Conservation (phyloP, 2,797 vertebrate genomes). For the Acanthiza pusilla region DNA sequence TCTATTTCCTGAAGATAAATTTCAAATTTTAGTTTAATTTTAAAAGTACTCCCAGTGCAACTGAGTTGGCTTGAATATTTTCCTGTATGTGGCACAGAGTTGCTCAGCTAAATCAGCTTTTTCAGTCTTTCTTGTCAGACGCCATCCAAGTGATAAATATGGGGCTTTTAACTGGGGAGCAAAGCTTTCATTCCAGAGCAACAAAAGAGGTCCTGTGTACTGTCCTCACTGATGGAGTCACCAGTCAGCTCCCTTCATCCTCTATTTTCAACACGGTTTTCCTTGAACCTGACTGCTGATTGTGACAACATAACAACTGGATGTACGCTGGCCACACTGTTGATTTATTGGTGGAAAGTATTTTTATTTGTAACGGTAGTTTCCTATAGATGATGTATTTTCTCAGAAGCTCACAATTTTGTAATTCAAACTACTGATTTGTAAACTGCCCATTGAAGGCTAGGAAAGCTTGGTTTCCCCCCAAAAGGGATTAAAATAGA, state of each 20-base stretch:
- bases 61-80: not conserved
- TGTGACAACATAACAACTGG: not conserved
- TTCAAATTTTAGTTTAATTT: not conserved
- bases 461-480: not conserved
- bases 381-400: not conserved
- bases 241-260: not conserved
- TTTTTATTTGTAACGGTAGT: not conserved
- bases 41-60: not conserved
- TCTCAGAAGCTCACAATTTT: not conserved
- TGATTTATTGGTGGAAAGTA: not conserved
- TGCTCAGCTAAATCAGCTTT: not conserved
- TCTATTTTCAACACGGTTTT: not conserved
- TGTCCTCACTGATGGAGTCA: accelerated
- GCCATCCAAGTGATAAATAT: not conserved
- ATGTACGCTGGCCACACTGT: not conserved
- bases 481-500: not conserved
- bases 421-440: not conserved
- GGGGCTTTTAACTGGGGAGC: not conserved
- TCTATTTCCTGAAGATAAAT: not conserved
- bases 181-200: not conserved
- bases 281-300: not conserved
- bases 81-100: not conserved
- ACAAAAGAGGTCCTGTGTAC: not conserved
- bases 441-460: not conserved
- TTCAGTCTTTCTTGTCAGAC: not conserved